Evolutionary conservation across 2,888 invertebrate species (phyloP).

Genomic region (Chymomyza caudatula): DNA sequence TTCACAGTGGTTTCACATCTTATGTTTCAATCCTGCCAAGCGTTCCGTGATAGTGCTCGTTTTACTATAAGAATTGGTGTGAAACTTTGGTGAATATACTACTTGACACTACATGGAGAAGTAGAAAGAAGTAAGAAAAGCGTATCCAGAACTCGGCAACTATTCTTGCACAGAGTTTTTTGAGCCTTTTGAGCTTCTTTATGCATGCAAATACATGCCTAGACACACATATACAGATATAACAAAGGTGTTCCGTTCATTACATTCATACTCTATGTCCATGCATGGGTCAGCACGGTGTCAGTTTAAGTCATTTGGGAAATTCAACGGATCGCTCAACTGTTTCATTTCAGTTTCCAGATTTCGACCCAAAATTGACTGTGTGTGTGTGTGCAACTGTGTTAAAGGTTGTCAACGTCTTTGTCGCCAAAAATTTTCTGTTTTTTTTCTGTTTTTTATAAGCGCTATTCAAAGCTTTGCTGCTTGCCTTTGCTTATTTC

Average conservation of each 20-base stretch:
- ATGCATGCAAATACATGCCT: slow-evolving; percentile 50
- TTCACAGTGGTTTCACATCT: no score
- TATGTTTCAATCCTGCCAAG: no score
- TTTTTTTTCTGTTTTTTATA: slow-evolving; percentile 19
- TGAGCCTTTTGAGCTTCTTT: slow-evolving; percentile 22
- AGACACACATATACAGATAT: neutral
- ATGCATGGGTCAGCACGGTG: neutral
- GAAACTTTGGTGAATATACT: no score
- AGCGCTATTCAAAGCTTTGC: slow-evolving; percentile 54
- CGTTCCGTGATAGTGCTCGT: no score
- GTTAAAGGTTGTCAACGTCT: slow-evolving; percentile 20
- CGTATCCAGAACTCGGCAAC: no score
- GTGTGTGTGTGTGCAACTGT: slow-evolving; percentile 30
- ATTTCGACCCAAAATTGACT: neutral
- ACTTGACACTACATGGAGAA: no score
- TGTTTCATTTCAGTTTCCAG: neutral
- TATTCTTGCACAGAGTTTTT: no score
- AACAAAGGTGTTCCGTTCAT: neutral
- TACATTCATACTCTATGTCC: neutral
- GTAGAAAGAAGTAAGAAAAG: no score
- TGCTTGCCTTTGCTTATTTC: slow-evolving; percentile 22
- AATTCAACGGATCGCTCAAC: slow-evolving; percentile 42
- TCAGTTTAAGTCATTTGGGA: slow-evolving; percentile 50
- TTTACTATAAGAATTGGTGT: no score
- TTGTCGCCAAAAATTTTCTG: neutral